A percentile compares a stretch with the other conserved stretches of the same genome.
Conservation (phyloP, 2,113 vertebrate species). For the Alectura lathami region DNA sequence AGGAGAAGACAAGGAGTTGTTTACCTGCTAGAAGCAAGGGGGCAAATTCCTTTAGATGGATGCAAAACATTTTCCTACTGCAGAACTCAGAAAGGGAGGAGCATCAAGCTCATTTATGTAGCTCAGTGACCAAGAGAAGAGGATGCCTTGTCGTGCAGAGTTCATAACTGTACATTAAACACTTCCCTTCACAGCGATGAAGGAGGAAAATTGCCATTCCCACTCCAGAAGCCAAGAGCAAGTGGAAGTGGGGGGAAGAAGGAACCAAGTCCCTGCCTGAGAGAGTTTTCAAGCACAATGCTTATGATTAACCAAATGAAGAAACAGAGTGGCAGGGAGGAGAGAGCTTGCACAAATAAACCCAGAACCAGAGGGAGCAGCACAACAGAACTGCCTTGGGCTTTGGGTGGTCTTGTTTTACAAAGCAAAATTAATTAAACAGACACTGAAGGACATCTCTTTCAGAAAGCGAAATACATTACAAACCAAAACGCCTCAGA, state of each 20-base stretch:
- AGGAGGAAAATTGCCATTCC: not conserved
- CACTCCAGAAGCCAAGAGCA: not conserved
- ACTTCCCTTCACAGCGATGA: not conserved
- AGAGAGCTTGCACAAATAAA: not conserved
- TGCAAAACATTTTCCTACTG: constrained; percentile 32
- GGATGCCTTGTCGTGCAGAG: constrained; percentile 17
- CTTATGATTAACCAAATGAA: constrained; percentile 43
- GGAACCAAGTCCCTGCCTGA: not conserved
- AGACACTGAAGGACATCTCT: constrained; percentile 31
- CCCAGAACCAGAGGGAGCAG: not conserved
- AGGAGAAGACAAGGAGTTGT: constrained; percentile 21
- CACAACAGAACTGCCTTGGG: not conserved
- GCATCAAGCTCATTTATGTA: constrained; percentile 51
- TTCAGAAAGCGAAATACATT: constrained; percentile 31
- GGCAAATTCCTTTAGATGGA: constrained; percentile 66
- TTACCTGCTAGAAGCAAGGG: constrained; percentile 63
- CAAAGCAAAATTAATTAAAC: constrained; percentile 54
- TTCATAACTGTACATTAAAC: constrained; percentile 12
- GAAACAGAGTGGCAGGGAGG: constrained; percentile 2
- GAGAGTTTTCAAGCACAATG: not conserved
- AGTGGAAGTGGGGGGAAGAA: not conserved
- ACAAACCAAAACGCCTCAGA: constrained; percentile 25
- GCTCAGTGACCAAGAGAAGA: constrained; percentile 16
- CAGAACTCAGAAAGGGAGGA: constrained; percentile 44
- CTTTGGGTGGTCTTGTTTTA: constrained; percentile 50